These are phyloP conservation scores for Platyrinchus mystaceus DNA, from an alignment of 2,797 vertebrate species.

Conservation along the genomic window DNA sequence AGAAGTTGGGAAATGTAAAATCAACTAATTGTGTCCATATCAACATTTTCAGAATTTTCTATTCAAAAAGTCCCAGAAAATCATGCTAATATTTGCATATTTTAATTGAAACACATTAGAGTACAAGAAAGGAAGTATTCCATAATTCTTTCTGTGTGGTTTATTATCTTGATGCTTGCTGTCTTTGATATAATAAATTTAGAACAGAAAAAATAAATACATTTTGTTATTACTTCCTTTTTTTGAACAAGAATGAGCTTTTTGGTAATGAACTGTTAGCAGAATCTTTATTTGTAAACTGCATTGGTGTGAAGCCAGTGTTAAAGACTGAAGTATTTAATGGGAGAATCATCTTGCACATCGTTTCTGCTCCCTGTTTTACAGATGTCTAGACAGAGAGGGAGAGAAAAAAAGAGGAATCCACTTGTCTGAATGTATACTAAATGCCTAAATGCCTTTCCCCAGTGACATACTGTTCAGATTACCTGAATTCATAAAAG, in stretches of 20 bases:
- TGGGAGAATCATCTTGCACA: background rate
- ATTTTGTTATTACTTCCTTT: background rate
- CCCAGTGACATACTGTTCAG: background rate
- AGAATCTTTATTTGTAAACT: background rate
- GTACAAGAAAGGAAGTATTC: background rate
- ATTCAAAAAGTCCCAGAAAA: background rate
- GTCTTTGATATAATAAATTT: constrained; percentile 4
- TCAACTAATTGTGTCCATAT: background rate
- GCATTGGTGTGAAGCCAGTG: background rate
- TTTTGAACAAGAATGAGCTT: background rate
- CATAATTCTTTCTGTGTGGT: background rate
- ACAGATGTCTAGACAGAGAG: background rate
- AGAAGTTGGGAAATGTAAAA: background rate
- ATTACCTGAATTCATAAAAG: background rate
- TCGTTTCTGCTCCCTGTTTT: background rate
- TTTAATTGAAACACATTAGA: constrained; percentile 22
- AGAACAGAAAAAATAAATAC: background rate
- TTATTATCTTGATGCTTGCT: background rate
- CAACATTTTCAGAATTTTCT: background rate
- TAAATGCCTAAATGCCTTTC: background rate
- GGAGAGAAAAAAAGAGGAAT: background rate
- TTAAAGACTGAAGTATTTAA: background rate
- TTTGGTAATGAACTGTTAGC: background rate
- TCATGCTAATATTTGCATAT: background rate
- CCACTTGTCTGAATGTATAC: background rate